Base-by-base conservation (phyloP, 1,140 invertebrate species). In the Trinorchestia longiramus region DNA sequence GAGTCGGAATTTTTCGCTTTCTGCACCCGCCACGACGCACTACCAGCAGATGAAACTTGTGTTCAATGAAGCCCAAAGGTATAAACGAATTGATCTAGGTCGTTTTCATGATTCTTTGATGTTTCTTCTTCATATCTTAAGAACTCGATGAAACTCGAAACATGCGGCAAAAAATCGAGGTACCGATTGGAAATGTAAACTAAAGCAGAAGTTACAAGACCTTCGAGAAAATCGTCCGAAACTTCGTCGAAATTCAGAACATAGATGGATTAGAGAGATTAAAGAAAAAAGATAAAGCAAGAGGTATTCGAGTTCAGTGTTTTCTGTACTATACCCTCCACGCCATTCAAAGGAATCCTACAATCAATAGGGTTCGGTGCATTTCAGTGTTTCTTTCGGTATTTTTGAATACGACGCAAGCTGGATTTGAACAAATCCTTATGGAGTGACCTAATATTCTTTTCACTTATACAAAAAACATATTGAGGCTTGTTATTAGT, bases 141-240 rank as follows among this genome's bases (percentile, higher is more conserved):
- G 23, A 8, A 28, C 43, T 90, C 88, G 88, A 90, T 28, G 88
- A 41, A 28, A 90, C 88, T 41, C 88, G 8, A 42, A 43, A 42
- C 88, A 43, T 43, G 23, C 3, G 15, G 88, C 8, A 43, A 90
- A 15, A 90, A 90, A 90, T 19, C 11, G 42, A 3, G 88, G 36
- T 42, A 3, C 11, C 11, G n/a, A 41, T 90, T 28, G 28, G 88
- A 42, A 15, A 90, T 90, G 88, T 28, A 41, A 90, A 1, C 43
- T 17, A 41, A 90, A 43, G 41, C 96, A 96, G 97, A 98, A 98
- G 98, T 99, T 98, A 96, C 98, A 98, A 97, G 98, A 99, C 97
- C 98, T 98, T 97, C 62, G 1, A 36, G 62, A 77, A 77, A 77
- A 77, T 77, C 28, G 28, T 15, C 36, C 28, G 28, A 77, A 53